Evolutionary conservation across 2,797 vertebrate species (phyloP), one percentile per base, ranked within the genome.

Genomic region (Cichlasoma orientale): DNA sequence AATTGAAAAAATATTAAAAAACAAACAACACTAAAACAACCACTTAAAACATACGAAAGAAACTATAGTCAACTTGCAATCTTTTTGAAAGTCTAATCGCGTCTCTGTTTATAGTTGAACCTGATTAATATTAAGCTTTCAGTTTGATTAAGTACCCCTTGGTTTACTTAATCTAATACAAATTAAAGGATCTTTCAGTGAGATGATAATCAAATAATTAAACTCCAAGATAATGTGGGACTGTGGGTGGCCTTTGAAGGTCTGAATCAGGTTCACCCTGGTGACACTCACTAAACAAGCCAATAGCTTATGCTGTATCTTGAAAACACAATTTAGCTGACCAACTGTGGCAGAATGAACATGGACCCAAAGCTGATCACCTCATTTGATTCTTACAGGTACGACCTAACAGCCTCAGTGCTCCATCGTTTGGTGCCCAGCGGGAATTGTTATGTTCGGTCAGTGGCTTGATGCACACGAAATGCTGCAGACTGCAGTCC

Each of bases 401-500:
- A 70, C 58, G 44, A 69, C 36, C 25, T 68, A 82, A 82, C 21
- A 55, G 75, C 77, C 74, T 41, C 27, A 58, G 57, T 80, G 74
- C 80, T 86, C 89, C 76, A 79, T 86, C 72, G 73, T 83, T 83
- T 79, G 63, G 79, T 87, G 77, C 86, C 90, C 80, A 89, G 83
- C 81, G 79, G 78, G 74, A 88, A 85, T 83, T 79, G 78, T 85
- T 85, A 54, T 73, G 76, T 82, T 93, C 73, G 84, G 85, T 91
- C 90, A 85, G 72, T 87, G 72, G 74, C 84, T 73, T 85, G 78
- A 90, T 89, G 78, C 57, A 72, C 88, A 88, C 78, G 90, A 89
- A 91, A 87, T 79, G 72, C 83, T 83, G 78, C 75, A 82, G 88
- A 92, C 86, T 80, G 75, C 78, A 83, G 80, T 86, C 92, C 81